Evolutionary conservation across 1,140 invertebrate species (phyloP).

Genomic region (Drosophila neocordata): DNA sequence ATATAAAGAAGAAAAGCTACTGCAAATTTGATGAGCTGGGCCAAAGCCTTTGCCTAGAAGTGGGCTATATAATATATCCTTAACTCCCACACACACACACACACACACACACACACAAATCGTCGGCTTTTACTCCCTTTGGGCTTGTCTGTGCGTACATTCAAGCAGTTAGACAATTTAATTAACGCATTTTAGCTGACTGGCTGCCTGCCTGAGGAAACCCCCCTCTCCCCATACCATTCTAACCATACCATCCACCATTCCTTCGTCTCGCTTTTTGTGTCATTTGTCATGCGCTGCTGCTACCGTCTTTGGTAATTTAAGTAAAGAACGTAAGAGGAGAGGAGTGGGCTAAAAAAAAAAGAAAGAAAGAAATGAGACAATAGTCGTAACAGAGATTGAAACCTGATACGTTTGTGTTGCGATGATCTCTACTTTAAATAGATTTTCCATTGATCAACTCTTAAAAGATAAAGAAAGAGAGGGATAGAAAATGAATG

Average conservation of each 20-base stretch:
- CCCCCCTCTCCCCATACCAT: background rate
- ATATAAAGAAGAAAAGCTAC: no score
- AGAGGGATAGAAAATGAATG: background rate
- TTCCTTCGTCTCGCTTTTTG: slow-evolving; percentile 13
- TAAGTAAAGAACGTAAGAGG: slow-evolving; percentile 10
- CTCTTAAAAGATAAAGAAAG: background rate
- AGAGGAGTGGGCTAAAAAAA: background rate
- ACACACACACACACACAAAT: slow-evolving; percentile 7
- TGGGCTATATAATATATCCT: slow-evolving; percentile 35
- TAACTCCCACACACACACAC: slow-evolving; percentile 13
- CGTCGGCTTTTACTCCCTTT: slow-evolving; percentile 12
- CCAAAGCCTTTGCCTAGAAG: slow-evolving; percentile 34
- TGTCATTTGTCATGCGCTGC: slow-evolving; percentile 59
- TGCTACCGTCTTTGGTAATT: slow-evolving; percentile 45
- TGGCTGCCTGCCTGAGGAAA: background rate
- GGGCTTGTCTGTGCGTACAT: slow-evolving; percentile 50
- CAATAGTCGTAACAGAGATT: slow-evolving; percentile 9
- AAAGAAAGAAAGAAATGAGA: slow-evolving; percentile 26
- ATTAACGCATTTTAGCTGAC: slow-evolving; percentile 70
- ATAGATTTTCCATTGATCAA: slow-evolving; percentile 2
- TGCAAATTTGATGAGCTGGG: slow-evolving; percentile 76
- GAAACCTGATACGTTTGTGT: background rate
- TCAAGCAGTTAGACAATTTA: slow-evolving; percentile 74
- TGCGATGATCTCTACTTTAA: background rate
- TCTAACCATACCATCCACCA: background rate